Evolutionary conservation across 2,888 invertebrate genomes (phyloP), one percentile per base, ranked within the genome.

Genomic region (Campopleginae sp.): DNA sequence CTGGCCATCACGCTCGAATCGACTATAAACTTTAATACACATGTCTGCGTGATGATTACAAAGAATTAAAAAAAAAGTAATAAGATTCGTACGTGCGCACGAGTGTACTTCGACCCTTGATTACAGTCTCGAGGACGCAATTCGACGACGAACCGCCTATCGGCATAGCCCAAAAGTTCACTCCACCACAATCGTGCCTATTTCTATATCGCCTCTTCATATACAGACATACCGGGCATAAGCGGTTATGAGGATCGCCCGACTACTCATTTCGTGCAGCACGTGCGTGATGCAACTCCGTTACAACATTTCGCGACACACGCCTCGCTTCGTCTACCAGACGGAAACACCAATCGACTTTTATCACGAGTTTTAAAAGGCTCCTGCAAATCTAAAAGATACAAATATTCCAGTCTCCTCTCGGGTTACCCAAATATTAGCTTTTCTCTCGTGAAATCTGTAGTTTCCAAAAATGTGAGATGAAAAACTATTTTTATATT

Each of bases 271-370:
- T 71, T 82, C 76, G 14, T 68, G 82, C 72, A 65, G 79, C 86
- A 84, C 84, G 84, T 81, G 86, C 54, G 72, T 86, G 85, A 85
- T 68, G 86, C 86, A 85, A 86, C 74, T 51, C n/a, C 58, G 48
- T 46, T 42, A 42, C 14, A 12, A 66, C 38, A 23, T 86, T 76
- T 86, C 86, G 79, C 71, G 82, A 79, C 44, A n/a, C 7, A 72
- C 61, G 23, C 38, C 17, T 14, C 23, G 42, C 42, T 54, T 58
- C 42, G 42, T 23, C 2, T 12, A 19, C 54, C n/a, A 19, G 5
- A 31, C 7, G 38, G 6, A 14, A 27, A 27, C 58, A 27, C 27
- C 27, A 12, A 58, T 48, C 46, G 58, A 58, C 27, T 58, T 4
- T 27, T 27, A 6, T 12, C 58, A 27, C 12, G 58, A 3, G 14